phyloP scores from a whole-genome alignment of 2,797 vertebrate genomes.

The Phaenicophaeus curvirostris region DNA sequence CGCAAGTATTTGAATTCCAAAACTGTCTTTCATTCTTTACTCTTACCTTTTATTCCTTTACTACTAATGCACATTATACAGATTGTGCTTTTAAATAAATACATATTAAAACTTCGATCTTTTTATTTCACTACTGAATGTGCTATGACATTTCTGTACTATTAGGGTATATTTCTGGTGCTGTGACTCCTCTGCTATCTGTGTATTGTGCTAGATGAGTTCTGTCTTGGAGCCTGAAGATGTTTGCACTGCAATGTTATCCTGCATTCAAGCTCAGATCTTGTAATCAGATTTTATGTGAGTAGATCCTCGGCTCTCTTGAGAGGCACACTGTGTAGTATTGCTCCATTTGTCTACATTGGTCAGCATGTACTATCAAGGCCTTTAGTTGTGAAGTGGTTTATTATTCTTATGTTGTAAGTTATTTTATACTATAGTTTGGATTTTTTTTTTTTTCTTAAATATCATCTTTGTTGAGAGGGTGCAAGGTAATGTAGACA shows the following conservation, averaged over 20 bases:
- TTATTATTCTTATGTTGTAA: background rate
- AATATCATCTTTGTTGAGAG: background rate
- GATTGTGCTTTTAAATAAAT: background rate
- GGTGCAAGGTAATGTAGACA: background rate
- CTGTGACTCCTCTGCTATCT: background rate
- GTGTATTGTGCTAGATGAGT: background rate
- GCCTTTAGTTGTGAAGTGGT: background rate
- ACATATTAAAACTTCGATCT: background rate
- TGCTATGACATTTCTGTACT: background rate
- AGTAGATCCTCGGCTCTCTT: background rate
- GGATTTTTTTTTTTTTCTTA: too few species aligned
- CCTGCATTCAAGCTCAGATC: background rate
- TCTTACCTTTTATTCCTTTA: background rate
- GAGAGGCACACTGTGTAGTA: fast-evolving
- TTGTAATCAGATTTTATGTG: fast-evolving
- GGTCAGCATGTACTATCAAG: background rate
- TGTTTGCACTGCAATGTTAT: background rate
- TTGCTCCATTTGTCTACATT: background rate
- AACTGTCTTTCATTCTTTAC: background rate
- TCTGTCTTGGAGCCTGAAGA: background rate
- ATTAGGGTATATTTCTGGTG: background rate
- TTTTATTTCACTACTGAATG: background rate
- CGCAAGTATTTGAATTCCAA: background rate
- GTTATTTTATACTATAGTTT: background rate
- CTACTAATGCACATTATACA: background rate